Base-by-base conservation (phyloP, 1,140 invertebrate genomes). In the Pollicipes pollicipes region DNA sequence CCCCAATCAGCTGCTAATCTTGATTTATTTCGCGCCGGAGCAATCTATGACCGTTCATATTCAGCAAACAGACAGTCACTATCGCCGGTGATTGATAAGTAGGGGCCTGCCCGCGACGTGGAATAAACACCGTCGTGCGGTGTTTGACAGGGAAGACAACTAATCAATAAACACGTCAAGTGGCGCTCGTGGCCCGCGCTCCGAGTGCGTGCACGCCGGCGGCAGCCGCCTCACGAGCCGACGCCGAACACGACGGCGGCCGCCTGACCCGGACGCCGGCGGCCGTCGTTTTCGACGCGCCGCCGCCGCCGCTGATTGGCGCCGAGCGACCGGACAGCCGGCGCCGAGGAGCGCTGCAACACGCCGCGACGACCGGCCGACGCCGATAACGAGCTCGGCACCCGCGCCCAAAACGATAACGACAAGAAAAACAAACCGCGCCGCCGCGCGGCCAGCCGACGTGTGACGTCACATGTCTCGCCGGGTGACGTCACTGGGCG, bases 161-260 rank as follows among this genome's bases (percentile, higher is more conserved):
- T 58, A 58, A 58, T 58, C 45, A 58, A 58, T 58, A 58, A 58
- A 58, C 45, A 58, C 45, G 45, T 58, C 45, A 58, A 58, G 45
- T 58, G 45, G 45, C 24, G 45, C 45, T 58, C 10, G 6, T 21
- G 45, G 45, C 45, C 16, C 13, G 2, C 6, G 45, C 6, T 6
- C 45, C n/a, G n/a, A n/a, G 45, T 58, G 45, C 45, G 45, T 58
- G 45, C 45, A 21, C 13, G 45, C 45, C 45, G 45, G 6, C 45
- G n/a, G n/a, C n/a, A n/a, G n/a, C n/a, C n/a, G n/a, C n/a, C n/a
- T n/a, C n/a, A n/a, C n/a, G n/a, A n/a, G n/a, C n/a, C n/a, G n/a
- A n/a, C n/a, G n/a, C n/a, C n/a, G n/a, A n/a, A n/a, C n/a, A n/a
- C n/a, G n/a, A n/a, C n/a, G n/a, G n/a, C n/a, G n/a, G n/a, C n/a